Percentiles rank a stretch among this genome's conserved stretches.
Evolutionary conservation across 2,113 vertebrate genomes (phyloP).

Genomic region (Smithornis capensis): DNA sequence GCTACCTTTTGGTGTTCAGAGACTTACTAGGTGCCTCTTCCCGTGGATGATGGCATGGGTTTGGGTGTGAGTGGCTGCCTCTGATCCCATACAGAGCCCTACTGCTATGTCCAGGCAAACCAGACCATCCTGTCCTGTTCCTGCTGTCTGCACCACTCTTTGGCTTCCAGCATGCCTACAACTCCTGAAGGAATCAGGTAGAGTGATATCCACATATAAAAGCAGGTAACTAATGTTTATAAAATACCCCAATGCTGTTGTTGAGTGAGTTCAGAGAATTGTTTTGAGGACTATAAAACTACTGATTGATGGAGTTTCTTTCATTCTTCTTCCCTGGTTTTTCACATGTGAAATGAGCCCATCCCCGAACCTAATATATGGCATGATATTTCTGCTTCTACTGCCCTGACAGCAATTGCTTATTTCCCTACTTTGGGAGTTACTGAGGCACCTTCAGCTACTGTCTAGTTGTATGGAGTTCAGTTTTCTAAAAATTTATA

Average conservation of each 20-base stretch:
- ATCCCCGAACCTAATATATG: neutral
- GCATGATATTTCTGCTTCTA: neutral
- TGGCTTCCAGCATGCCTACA: neutral
- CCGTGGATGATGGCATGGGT: accelerated
- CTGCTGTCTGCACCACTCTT: neutral
- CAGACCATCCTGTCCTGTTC: neutral
- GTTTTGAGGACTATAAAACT: neutral
- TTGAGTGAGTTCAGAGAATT: neutral
- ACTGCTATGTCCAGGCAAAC: neutral
- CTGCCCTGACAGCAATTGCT: neutral
- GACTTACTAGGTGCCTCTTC: neutral
- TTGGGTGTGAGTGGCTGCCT: neutral
- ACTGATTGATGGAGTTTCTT: neutral
- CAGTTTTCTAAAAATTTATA: neutral
- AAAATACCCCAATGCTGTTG: neutral
- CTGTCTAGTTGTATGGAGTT: neutral
- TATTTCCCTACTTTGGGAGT: neutral
- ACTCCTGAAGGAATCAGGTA: neutral
- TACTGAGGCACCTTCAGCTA: neutral
- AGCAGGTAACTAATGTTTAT: neutral
- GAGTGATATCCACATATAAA: neutral
- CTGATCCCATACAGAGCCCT: neutral
- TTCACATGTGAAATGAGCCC: neutral
- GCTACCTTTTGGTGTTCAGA: neutral
- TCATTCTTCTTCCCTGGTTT: neutral